Percentiles rank a stretch among this genome's conserved stretches.
phyloP scores from a whole-genome alignment of 2,113 vertebrate species.

The Dicentrarchus labrax region DNA sequence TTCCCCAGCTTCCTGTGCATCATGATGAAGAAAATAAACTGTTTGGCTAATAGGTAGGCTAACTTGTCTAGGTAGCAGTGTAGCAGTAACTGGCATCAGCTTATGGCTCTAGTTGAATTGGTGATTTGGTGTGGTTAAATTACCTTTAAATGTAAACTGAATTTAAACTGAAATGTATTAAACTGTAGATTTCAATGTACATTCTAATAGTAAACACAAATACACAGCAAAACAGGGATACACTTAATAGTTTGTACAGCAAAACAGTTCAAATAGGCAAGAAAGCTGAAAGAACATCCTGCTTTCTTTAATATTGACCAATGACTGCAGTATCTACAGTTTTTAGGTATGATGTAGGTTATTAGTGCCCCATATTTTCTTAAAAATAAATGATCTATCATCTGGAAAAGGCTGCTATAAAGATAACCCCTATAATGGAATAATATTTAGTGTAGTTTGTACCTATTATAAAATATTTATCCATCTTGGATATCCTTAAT shows the following conservation, averaged over 20 bases:
- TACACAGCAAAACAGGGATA: background rate
- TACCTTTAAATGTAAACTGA: no score
- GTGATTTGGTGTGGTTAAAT: no score
- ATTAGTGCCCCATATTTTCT: background rate
- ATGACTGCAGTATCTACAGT: background rate
- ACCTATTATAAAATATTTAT: background rate
- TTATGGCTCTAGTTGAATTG: no score
- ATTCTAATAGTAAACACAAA: no score
- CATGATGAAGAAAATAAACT: no score
- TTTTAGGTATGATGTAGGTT: background rate
- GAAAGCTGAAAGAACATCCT: background rate
- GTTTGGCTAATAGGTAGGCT: no score
- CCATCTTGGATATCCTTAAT: background rate
- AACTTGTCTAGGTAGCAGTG: no score
- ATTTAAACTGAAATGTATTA: no score
- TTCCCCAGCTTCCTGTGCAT: no score
- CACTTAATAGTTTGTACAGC: background rate
- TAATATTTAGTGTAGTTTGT: background rate
- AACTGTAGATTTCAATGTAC: no score
- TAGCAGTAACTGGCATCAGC: no score
- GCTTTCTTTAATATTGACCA: background rate
- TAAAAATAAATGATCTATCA: background rate
- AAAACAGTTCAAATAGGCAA: background rate
- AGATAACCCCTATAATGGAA: background rate
- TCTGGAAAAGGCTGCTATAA: background rate